Base-by-base conservation (phyloP, 2,113 vertebrate species). In the Nibea albiflora region DNA sequence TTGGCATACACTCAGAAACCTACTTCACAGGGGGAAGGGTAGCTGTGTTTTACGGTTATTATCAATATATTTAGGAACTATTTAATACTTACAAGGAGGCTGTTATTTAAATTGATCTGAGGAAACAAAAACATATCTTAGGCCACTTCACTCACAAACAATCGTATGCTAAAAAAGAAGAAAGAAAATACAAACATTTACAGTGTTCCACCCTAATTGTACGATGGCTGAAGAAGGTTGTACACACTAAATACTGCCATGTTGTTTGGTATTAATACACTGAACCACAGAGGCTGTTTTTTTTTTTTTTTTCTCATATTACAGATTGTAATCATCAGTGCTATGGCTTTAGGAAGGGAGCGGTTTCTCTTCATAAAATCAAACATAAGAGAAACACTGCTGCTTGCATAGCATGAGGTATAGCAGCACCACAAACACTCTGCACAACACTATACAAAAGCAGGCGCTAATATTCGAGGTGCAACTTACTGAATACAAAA, bases 171-270 rank as follows among this genome's bases (percentile, higher is more conserved):
- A 52, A 84, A 73, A 76, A 78, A 70, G 67, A 79, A 53, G 22
- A 70, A 70, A 69, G 77, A 54, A 56, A 70, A 67, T 50, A 85
- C 73, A 78, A 65, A 73, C 24, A 90, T 78, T 79, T 80, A 82
- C 81, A 85, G 11, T 54, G 75, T 42, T 85, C 65, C 83, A 60
- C 42, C 39, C 69, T 78, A 87, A 73, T 62, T 67, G 58, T 86
- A 62, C 80, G 78, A 81, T 82, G 84, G 49, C 81, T 49, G 42
- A 89, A 67, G 76, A 88, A 47, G 20, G 54, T 82, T 91, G 86
- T 86, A 85, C 82, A 90, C 71, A 86, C 89, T 85, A 94, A 96
- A 96, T 95, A 96, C 95, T 96, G 95, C 88, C 84, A 66, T 61
- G 78, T 87, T 92, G 84, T 93, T 94, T 85, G 49, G 77, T 83